phyloP scores from a whole-genome alignment of 1,140 invertebrate genomes.

The Rhopalosiphum padi region DNA sequence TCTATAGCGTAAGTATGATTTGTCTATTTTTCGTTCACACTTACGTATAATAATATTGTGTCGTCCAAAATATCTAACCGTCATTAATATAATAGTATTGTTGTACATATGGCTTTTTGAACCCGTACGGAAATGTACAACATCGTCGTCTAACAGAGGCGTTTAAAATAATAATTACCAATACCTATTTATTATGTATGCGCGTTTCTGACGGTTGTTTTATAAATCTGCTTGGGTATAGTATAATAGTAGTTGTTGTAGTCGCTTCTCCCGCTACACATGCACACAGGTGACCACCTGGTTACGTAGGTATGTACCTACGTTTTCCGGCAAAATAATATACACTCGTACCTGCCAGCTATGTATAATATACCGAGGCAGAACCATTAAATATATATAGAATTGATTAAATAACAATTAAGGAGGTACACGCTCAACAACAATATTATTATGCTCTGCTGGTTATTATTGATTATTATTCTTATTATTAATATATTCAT shows the following conservation, averaged over 20 bases:
- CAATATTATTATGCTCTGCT: not conserved
- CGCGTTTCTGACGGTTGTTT: not conserved
- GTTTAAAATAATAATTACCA: not conserved
- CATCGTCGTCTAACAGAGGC: not conserved
- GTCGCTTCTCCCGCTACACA: not conserved
- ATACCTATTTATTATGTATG: not conserved
- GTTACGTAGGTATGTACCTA: no score
- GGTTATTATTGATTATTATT: not conserved
- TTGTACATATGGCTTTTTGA: not conserved
- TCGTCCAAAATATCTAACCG: no score
- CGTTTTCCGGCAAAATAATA: not conserved
- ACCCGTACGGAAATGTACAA: not conserved
- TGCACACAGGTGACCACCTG: not conserved
- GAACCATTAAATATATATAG: not conserved
- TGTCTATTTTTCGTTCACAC: no score
- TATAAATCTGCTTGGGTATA: not conserved
- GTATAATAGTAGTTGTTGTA: not conserved
- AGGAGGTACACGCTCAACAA: not conserved
- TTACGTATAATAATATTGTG: no score
- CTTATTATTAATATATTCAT: not conserved
- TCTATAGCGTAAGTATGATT: no score
- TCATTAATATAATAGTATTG: no score
- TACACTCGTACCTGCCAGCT: not conserved
- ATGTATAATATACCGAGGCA: not conserved
- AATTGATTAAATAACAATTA: slow-evolving; percentile 12